Base-by-base conservation (phyloP, 2,888 invertebrate species). In the Drosophila siamana region DNA sequence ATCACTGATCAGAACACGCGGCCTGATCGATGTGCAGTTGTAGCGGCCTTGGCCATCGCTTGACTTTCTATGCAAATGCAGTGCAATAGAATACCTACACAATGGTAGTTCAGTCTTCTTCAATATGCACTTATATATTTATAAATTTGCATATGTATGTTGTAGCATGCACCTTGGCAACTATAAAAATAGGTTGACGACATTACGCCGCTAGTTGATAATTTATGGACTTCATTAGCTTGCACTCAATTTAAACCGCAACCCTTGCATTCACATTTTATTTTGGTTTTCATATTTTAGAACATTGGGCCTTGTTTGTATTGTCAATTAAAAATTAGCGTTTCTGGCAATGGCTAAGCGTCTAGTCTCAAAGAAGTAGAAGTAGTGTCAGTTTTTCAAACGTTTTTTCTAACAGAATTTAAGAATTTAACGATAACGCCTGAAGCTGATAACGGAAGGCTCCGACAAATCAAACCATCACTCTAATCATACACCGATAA, bases 1-100 rank as follows among this genome's bases (percentile, higher is more conserved):
- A 73, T 70, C 73, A 54, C 40, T 56, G 73, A 60, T 43, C 51
- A 44, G 33, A 60, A 76, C 78, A 68, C 70, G 74, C 72, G 70
- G 64, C 69, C 36, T 61, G 77, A 75, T 72, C 79, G 68, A 65
- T 71, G 61, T 62, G 44, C 64, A 63, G 30, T 38, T 47, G 59
- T 16, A 46, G 36, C 57, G 70, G 40, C 77, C 78, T 77, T 77
- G 78, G 59, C 64, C 66, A 52, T 16, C 63, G 33, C 63, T 72
- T 78, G 72, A 72, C 71, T 57, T 57, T 68, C 28, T 50, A 75
- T 65, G 60, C 47, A 65, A 65, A 65, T 56, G 33, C 36, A 4
- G 26, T 55, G n/a, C 4, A 19, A 44, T 16, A 33, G 46, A 30
- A 11, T 4, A 4, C 3, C 30, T 11, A 2, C 6, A 36, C 5